Conservation (phyloP, 1,140 invertebrate genomes). For the Lordiphosa clarofinis region DNA sequence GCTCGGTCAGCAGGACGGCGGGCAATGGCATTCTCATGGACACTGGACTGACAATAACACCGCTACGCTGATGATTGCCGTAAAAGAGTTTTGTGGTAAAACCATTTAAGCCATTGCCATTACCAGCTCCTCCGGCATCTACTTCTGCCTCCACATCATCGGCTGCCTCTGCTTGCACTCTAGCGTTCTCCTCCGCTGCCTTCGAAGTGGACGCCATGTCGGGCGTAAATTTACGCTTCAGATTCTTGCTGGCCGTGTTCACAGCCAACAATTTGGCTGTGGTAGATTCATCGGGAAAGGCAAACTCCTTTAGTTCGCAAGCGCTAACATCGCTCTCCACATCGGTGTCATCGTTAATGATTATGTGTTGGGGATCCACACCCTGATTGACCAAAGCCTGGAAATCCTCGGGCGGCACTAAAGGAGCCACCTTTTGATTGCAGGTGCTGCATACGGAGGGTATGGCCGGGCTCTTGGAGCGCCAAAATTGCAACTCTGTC, state of each 20-base stretch:
- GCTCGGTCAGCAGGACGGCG: not conserved
- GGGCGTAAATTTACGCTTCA: slow-evolving; percentile 57
- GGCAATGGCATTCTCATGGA: slow-evolving; percentile 46
- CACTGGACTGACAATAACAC: slow-evolving; percentile 72
- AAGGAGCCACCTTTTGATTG: slow-evolving; percentile 82
- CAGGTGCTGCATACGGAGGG: slow-evolving; percentile 82
- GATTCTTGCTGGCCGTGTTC: slow-evolving; percentile 53
- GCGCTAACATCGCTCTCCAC: slow-evolving; percentile 32
- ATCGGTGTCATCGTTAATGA: slow-evolving; percentile 62
- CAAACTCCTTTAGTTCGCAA: slow-evolving; percentile 43
- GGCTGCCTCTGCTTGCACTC: not conserved
- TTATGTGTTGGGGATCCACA: slow-evolving; percentile 81
- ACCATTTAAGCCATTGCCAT: not conserved
- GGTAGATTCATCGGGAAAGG: slow-evolving; percentile 66
- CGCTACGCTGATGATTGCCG: slow-evolving; percentile 63
- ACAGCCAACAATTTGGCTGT: slow-evolving; percentile 70
- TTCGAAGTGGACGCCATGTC: slow-evolving; percentile 62
- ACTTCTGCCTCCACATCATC: too few species aligned
- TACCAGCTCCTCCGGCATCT: too few species aligned
- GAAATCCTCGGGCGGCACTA: slow-evolving; percentile 82
- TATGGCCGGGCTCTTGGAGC: slow-evolving; percentile 90
- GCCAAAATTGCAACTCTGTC: slow-evolving; percentile 93
- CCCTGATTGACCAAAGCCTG: slow-evolving; percentile 84
- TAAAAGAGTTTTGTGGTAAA: slow-evolving; percentile 57
- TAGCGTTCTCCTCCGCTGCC: slow-evolving; percentile 17